Evolutionary conservation across 2,113 vertebrate species (phyloP).

Genomic region (Vombatus ursinus): DNA sequence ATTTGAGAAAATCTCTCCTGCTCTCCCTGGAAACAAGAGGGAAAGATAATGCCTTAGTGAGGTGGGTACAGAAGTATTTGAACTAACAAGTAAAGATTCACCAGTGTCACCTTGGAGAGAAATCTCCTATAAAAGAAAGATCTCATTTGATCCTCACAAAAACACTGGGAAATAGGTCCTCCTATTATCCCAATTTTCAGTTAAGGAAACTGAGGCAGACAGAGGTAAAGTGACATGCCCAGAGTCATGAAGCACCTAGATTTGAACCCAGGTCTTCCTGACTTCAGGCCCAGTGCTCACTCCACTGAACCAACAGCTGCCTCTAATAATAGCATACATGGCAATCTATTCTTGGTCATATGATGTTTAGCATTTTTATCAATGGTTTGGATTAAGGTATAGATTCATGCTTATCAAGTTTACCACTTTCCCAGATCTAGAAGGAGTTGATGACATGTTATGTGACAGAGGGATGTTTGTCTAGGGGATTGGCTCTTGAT

Average conservation of each 20-base stretch:
- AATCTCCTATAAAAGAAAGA: neutral
- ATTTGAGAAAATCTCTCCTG: neutral
- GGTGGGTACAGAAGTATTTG: neutral
- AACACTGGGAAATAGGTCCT: neutral
- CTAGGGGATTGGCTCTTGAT: no score
- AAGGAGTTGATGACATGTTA: no score
- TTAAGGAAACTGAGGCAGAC: constrained; percentile 12
- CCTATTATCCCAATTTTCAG: neutral
- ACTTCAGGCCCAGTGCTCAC: neutral
- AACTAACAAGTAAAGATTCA: neutral
- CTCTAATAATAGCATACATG: no score
- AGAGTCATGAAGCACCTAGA: neutral
- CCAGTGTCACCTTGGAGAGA: no score
- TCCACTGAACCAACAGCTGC: neutral
- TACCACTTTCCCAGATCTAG: no score
- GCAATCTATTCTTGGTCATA: no score
- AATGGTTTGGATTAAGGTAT: no score
- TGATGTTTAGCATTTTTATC: no score
- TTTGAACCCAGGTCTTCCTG: neutral
- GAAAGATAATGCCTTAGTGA: neutral
- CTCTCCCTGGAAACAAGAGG: neutral
- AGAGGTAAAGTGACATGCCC: neutral
- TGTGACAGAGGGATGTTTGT: no score
- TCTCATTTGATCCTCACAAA: neutral
- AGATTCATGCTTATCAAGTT: no score